These are phyloP conservation scores for Callionymus lyra DNA, from an alignment of 2,113 vertebrate genomes.

Conservation along the genomic window DNA sequence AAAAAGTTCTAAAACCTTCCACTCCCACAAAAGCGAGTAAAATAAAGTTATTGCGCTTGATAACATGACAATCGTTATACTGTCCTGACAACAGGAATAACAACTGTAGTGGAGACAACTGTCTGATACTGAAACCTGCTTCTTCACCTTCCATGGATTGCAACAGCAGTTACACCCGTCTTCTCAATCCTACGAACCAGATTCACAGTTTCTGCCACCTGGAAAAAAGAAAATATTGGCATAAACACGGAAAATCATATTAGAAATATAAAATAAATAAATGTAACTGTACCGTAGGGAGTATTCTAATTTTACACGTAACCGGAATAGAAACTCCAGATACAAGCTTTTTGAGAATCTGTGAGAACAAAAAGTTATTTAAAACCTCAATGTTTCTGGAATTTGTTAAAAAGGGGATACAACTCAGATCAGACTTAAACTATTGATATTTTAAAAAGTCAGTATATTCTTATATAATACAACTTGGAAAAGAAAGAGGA, in stretches of 20 bases:
- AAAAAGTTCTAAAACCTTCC: background rate
- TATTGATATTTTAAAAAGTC: too few species aligned
- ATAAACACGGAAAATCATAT: background rate
- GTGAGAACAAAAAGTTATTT: background rate
- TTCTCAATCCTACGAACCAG: slow-evolving; percentile 84
- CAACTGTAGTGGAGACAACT: too few species aligned
- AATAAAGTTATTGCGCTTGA: background rate
- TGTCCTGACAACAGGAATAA: too few species aligned
- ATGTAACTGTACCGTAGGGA: slow-evolving; percentile 73
- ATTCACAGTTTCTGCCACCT: slow-evolving; percentile 83
- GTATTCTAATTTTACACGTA: slow-evolving; percentile 93
- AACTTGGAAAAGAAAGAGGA: too few species aligned
- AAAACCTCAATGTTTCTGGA: too few species aligned
- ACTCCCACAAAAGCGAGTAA: background rate
- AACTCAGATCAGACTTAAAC: too few species aligned
- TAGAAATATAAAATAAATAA: background rate
- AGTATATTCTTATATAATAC: too few species aligned
- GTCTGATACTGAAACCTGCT: too few species aligned
- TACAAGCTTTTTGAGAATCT: slow-evolving; percentile 87
- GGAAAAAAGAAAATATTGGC: slow-evolving; percentile 5
- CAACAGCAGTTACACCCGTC: slow-evolving; percentile 86
- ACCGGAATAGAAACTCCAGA: slow-evolving; percentile 78
- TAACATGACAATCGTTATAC: background rate
- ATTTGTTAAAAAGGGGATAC: too few species aligned
- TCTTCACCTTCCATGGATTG: slow-evolving; percentile 95